Base-by-base conservation (phyloP, 2,888 invertebrate species). In the Eremobia ochroleuca region DNA sequence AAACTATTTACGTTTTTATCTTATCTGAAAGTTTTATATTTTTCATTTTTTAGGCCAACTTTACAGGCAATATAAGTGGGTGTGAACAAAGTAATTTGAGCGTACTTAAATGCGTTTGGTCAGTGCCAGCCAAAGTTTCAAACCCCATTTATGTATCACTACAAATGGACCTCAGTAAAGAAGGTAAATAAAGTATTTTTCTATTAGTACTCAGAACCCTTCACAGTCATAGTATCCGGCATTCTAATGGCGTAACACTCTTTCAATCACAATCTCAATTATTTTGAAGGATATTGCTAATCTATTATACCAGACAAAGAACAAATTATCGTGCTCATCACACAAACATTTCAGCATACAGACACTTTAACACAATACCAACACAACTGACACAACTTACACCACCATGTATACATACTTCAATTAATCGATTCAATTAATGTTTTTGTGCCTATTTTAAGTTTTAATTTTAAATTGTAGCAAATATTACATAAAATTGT, bases 101-200 rank as follows among this genome's bases (percentile, higher is more conserved):
- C 0, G 76, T 77, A 0, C 71, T 92, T 2, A 81, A 89, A 49
- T 96, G 94, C 69, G 73, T 76, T 0, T 95, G 92, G 94, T 88
- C 87, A 0, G 72, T 96, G 11, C 89, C 92, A 0, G 95, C 95
- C 0, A 93, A 92, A 80, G 90, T 90, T 8, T 93, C 94, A 0
- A 79, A 90, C 3, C 89, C 94, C 3, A 84, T 95, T 0, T 83
- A 88, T 4, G 76, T 96, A n/a, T 90, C 92, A 4, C 78, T 95
- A 3, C 86, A 88, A 31, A 92, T 93, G 40, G 90, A 95, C 77
- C 87, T 95, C n/a, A 85, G 81, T 28, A 76, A 85, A 66, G 84
- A 94, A 82, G 96, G 96, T 81, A 67, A n/a, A 52, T 5, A 15
- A 8, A 52, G 68, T 34, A 37, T 4, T 13, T 37, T 31, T n/a